A percentile compares a stretch with the other conserved stretches of the same genome.
These are phyloP conservation scores for Drosophila parabipectinata DNA, from an alignment of 1,140 invertebrate species.

Conservation along the genomic window DNA sequence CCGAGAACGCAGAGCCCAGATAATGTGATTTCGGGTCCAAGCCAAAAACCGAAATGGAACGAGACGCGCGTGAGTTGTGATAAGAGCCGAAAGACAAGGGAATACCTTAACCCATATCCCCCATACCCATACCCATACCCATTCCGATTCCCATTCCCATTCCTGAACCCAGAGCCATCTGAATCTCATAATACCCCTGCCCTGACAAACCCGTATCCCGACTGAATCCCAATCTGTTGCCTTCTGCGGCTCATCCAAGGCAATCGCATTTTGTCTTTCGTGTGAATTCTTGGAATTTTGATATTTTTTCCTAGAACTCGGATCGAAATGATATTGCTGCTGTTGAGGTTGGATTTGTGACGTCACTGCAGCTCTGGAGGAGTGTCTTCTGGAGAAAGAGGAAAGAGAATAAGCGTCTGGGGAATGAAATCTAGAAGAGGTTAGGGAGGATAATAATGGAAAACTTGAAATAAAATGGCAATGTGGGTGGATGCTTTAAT, in stretches of 20 bases:
- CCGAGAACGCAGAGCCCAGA: constrained; percentile 46
- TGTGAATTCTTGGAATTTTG: constrained; percentile 83
- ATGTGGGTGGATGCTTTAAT: too few species aligned
- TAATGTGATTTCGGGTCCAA: constrained; percentile 73
- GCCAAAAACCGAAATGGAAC: constrained; percentile 68
- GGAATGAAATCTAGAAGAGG: too few species aligned
- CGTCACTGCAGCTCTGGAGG: constrained; percentile 37
- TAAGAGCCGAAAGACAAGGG: constrained; percentile 72
- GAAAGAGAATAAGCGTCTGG: too few species aligned
- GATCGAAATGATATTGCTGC: constrained; percentile 20
- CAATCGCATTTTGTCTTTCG: constrained; percentile 78
- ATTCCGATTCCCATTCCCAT: background rate
- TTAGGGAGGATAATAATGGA: too few species aligned
- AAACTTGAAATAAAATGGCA: too few species aligned
- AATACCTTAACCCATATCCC: constrained; percentile 69
- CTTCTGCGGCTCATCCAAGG: constrained; percentile 22
- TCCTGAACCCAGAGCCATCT: background rate
- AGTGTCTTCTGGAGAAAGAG: background rate
- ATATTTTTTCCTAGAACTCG: constrained; percentile 81
- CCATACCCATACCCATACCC: background rate
- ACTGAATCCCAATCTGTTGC: background rate
- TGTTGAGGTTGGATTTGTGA: constrained; percentile 31
- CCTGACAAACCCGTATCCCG: background rate
- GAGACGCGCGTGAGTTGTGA: constrained; percentile 79
- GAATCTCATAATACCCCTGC: constrained; percentile 2